Evolutionary conservation across 2,113 vertebrate genomes (phyloP).

Genomic region (Galbula dea): DNA sequence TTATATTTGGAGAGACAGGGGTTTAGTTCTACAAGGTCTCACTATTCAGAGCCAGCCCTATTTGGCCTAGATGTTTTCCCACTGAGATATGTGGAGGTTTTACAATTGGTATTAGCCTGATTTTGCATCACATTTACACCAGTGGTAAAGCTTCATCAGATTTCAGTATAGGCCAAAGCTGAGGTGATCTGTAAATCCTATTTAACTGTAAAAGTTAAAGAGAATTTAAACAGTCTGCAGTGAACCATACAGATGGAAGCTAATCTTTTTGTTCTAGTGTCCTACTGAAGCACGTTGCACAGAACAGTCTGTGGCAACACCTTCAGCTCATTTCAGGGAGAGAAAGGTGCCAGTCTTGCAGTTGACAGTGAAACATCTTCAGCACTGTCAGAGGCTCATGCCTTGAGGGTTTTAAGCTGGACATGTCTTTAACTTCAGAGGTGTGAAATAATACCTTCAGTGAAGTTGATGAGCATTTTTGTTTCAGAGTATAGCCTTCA

Average conservation of each 20-base stretch:
- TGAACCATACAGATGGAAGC: background rate
- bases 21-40: background rate
- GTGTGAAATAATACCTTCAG: background rate
- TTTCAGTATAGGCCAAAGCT: background rate
- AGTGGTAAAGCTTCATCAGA: background rate
- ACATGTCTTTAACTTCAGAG: background rate
- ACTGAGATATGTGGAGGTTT: background rate
- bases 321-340: background rate
- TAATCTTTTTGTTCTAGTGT: accelerated
- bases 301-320: background rate
- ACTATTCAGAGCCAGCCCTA: background rate
- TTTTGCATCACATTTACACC: background rate
- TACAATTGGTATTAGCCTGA: background rate
- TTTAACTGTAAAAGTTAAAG: background rate
- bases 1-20: background rate
- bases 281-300: background rate
- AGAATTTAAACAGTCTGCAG: background rate
- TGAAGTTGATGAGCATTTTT: background rate
- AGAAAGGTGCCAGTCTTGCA: background rate
- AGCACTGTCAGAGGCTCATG: background rate
- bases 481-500: background rate
- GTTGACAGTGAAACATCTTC: background rate
- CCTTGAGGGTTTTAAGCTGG: background rate
- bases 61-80: background rate
- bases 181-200: background rate